Percentiles rank a stretch among this genome's conserved stretches.
These are phyloP conservation scores for Therioaphis trifolii DNA, from an alignment of 2,888 invertebrate genomes.

Conservation along the genomic window DNA sequence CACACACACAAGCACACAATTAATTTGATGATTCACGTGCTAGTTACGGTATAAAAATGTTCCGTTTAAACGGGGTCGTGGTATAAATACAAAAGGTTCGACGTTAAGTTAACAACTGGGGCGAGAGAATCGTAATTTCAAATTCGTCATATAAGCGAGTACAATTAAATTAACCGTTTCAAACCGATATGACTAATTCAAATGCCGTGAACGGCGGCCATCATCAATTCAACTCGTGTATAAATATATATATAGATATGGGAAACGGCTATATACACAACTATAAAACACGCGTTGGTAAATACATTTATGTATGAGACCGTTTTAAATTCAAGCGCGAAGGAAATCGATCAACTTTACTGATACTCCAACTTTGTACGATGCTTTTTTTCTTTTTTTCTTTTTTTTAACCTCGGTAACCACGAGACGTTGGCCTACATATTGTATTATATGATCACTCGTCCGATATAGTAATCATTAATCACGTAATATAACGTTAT, in stretches of 20 bases:
- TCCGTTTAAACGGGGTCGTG: too few species aligned
- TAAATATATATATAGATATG: neutral
- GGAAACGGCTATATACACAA: too few species aligned
- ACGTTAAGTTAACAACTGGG: too few species aligned
- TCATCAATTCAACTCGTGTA: neutral
- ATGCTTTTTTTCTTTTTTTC: neutral
- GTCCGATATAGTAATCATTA: too few species aligned
- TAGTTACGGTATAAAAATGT: too few species aligned
- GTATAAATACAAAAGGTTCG: too few species aligned
- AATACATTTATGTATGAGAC: neutral
- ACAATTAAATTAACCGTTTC: too few species aligned
- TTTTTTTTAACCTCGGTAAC: neutral
- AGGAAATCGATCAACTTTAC: slow-evolving; percentile 4
- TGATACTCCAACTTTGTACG: neutral
- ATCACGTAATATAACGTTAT: too few species aligned
- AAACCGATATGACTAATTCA: neutral
- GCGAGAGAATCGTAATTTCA: too few species aligned
- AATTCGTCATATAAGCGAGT: too few species aligned
- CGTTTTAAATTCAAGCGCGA: neutral
- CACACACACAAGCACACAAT: neutral
- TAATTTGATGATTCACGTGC: too few species aligned
- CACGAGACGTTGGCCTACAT: neutral
- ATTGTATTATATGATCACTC: too few species aligned
- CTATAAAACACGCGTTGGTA: neutral
- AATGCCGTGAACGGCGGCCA: neutral